Percentiles rank a stretch among this genome's conserved stretches.
Evolutionary conservation across 2,113 vertebrate genomes (phyloP).

Genomic region (Erythrolamprus reginae): DNA sequence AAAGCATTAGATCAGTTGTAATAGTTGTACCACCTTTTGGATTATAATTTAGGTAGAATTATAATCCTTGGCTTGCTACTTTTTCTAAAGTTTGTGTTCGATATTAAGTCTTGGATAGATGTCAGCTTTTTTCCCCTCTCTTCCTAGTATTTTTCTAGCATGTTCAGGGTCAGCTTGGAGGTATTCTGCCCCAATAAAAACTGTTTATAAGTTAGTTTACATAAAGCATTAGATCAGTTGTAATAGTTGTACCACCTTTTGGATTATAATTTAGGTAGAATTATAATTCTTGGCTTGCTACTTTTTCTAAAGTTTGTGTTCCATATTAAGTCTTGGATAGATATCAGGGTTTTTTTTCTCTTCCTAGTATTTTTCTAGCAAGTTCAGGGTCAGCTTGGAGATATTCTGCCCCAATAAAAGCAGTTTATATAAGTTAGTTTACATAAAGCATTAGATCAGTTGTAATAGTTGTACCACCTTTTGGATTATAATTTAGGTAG

Average conservation of each 20-base stretch:
- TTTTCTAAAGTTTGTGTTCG: background rate
- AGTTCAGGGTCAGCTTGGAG: no score
- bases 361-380: no score
- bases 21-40: background rate
- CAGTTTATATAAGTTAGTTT: no score
- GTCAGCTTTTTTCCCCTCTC: background rate
- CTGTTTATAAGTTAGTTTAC: background rate
- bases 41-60: background rate
- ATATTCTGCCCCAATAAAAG: no score
- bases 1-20: background rate
- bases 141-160: background rate
- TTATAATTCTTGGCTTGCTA: no score
- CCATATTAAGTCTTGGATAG: no score
- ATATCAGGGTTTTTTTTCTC: no score
- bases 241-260: no score
- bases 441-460: background rate
- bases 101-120: slow-evolving; percentile 18
- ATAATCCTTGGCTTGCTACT: background rate
- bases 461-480: no score
- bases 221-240: background rate
- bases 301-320: no score
- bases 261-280: no score
- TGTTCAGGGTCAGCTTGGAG: background rate
- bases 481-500: background rate
- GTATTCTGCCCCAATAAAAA: background rate